Percentiles rank a stretch among this genome's conserved stretches.
phyloP scores from a whole-genome alignment of 2,797 vertebrate genomes.

The Vultur gryphus region DNA sequence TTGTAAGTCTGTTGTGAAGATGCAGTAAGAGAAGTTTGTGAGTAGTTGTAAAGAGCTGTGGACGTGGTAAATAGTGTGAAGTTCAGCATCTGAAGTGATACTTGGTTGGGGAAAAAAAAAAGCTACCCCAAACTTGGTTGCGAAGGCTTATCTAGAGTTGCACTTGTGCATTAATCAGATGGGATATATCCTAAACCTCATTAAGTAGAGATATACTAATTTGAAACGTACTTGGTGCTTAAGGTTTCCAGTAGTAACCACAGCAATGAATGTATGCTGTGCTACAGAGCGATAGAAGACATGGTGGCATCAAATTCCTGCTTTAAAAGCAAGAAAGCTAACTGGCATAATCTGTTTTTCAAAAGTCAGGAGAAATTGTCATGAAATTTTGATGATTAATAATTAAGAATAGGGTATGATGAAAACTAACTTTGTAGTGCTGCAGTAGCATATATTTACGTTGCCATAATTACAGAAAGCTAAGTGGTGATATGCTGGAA shows the following conservation, averaged over 20 bases:
- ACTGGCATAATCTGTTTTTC: background rate
- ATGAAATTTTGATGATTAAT: background rate
- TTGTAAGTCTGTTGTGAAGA: background rate
- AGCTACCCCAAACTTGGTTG: background rate
- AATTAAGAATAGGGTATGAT: background rate
- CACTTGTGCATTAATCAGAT: rapidly evolving
- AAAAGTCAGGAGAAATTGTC: background rate
- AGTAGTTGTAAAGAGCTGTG: background rate
- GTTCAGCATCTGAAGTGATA: background rate
- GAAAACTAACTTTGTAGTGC: rapidly evolving
- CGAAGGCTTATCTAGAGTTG: background rate
- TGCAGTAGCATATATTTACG: background rate
- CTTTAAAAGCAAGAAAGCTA: background rate
- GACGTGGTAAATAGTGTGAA: background rate
- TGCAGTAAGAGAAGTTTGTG: background rate
- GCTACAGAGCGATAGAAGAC: background rate
- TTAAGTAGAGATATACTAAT: background rate
- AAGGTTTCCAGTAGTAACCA: background rate
- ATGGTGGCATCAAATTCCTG: background rate
- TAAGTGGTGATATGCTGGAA: rapidly evolving
- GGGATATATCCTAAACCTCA: background rate
- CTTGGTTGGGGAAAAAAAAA: rapidly evolving
- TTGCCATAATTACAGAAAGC: background rate
- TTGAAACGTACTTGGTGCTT: background rate
- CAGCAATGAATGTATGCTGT: background rate